A percentile compares a stretch with the other conserved stretches of the same genome.
Conservation (phyloP, 2,113 vertebrate genomes). For the Cacatua alba region DNA sequence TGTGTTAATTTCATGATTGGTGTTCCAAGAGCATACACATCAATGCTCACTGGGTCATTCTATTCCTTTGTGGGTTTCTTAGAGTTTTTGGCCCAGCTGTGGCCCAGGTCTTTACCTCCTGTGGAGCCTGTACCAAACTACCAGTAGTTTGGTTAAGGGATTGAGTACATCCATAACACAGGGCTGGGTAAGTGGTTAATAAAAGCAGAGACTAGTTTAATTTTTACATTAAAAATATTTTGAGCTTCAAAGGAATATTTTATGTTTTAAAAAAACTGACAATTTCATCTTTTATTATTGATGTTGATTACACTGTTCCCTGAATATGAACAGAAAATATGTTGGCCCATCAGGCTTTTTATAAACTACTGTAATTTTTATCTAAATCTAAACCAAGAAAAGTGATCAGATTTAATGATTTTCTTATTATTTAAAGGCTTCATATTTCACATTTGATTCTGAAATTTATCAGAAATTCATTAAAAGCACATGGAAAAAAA, state of each 20-base stretch:
- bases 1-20: not conserved
- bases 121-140: not conserved
- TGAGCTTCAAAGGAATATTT: not conserved
- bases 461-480: not conserved
- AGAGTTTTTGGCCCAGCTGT: not conserved
- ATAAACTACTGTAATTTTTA: not conserved
- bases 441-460: not conserved
- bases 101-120: not conserved
- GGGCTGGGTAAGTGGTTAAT: not conserved
- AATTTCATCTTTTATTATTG: not conserved
- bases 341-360: not conserved
- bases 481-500: not conserved
- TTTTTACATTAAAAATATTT: not conserved
- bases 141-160: not conserved
- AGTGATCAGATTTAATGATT: not conserved
- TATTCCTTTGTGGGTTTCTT: not conserved
- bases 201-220: not conserved
- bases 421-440: not conserved
- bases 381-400: not conserved
- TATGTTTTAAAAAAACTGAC: not conserved
- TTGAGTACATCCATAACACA: not conserved
- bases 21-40: not conserved
- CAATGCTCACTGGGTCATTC: rapidly evolving
- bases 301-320: not conserved
- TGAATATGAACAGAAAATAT: not conserved